Base-by-base conservation (phyloP, 1,140 invertebrate genomes). In the Acyrthosiphon pisum region DNA sequence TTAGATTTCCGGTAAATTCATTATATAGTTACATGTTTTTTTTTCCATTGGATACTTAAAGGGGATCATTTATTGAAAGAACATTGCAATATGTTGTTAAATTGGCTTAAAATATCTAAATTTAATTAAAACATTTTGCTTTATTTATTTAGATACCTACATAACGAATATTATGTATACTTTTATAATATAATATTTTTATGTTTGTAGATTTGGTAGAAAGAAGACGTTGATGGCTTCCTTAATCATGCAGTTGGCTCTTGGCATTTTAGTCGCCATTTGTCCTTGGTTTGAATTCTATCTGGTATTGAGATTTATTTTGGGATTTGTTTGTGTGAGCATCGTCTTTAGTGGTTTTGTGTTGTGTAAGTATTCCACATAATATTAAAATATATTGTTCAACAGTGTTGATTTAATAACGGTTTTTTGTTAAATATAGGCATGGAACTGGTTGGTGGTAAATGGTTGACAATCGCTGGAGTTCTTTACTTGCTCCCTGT, bases 271-370 rank as follows among this genome's bases (percentile, higher is more conserved):
- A 23, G 96, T 97, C 7, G 96, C 97, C 4, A 96, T 97, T 93
- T 95, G 96, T 11, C 96, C 96, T 30, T 97, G 96, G 94, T 97
- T 97, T 94, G 95, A 96, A 93, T 95, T 97, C 35, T 97, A 97
- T 94, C 95, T 97, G 11, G 94, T 96, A 0, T 95, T 97, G 9
- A 95, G 97, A 86, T 95, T 96, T 23, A 93, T 96, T 0, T 95
- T 97, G 94, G 97, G 97, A 0, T 96, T 97, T 76, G 96, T 97
- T 8, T 97, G 96, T 18, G 97, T 97, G 11, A 97, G 97, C 18
- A 96, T 97, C 41, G 97, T 97, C 7, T 97, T 97, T 94, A 96
- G 97, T 48, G 97, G 96, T 22, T 97, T 97, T 87, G 97, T 97
- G 30, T 95, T 97, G 18, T 94, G 95, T 95, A 94, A 94, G 95